These are phyloP conservation scores for Gorsachius magnificus DNA, from an alignment of 2,797 vertebrate species.

Conservation along the genomic window DNA sequence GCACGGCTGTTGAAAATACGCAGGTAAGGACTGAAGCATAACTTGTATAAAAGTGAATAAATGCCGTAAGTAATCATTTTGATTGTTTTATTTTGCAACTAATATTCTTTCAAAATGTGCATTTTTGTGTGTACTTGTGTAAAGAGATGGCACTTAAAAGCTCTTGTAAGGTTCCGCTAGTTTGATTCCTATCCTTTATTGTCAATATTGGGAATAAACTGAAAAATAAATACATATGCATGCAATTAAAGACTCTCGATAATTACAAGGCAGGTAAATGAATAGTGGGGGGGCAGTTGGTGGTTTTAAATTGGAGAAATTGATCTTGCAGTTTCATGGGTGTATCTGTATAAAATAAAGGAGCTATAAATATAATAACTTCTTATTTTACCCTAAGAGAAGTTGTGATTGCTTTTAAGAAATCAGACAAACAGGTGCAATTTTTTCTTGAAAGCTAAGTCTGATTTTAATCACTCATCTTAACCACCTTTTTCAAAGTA, in stretches of 20 bases:
- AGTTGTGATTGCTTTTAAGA: background rate
- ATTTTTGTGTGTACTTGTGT: background rate
- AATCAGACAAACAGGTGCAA: background rate
- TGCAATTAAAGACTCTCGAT: background rate
- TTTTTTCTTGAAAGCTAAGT: background rate
- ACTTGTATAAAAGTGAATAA: background rate
- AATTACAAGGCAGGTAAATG: background rate
- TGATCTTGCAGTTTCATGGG: background rate
- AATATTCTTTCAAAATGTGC: background rate
- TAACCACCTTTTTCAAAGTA: background rate
- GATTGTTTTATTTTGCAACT: background rate
- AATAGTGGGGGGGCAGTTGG: background rate
- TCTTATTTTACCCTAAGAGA: background rate
- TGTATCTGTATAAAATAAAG: background rate
- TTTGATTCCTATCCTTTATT: background rate
- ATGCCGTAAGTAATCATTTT: background rate
- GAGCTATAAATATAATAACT: background rate
- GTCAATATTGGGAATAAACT: background rate
- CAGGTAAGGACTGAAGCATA: background rate
- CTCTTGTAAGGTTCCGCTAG: background rate
- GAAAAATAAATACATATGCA: background rate
- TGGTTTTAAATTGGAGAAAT: background rate
- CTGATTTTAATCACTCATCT: background rate
- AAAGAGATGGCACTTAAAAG: background rate
- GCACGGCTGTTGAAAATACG: background rate